Conservation (phyloP, 1,140 invertebrate genomes). For the Pectinophora gossypiella region DNA sequence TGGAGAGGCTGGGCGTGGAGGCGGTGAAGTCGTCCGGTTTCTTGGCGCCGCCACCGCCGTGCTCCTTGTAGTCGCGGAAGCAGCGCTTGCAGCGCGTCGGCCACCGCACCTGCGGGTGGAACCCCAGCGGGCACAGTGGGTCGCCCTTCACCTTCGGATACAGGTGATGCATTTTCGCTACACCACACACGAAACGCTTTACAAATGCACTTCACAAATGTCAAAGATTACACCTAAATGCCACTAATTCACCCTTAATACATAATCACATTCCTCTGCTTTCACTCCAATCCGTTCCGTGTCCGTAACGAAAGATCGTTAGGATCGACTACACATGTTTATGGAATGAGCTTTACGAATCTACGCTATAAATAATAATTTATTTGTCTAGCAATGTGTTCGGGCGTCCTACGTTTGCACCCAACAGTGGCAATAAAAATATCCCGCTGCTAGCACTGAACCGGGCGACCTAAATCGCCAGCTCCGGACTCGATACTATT, state of each 20-base stretch:
- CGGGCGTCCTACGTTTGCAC: constrained; percentile 57
- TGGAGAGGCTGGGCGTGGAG: constrained; percentile 84
- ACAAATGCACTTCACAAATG: constrained; percentile 41
- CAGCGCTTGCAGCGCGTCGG: constrained; percentile 94
- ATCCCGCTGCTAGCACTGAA: constrained; percentile 63
- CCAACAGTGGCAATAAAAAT: constrained; percentile 67
- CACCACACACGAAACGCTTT: constrained; percentile 26
- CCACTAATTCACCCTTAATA: constrained; percentile 28
- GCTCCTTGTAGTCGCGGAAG: constrained; percentile 95
- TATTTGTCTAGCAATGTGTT: constrained; percentile 51
- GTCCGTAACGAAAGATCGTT: constrained; percentile 12
- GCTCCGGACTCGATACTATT: constrained; percentile 32
- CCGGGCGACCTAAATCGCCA: constrained; percentile 70
- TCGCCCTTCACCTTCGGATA: constrained; percentile 89
- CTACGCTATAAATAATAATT: constrained; percentile 62
- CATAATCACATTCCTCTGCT: constrained; percentile 32
- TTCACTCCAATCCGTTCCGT: constrained; percentile 14
- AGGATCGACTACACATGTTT: constrained; percentile 38
- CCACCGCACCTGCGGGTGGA: constrained; percentile 94
- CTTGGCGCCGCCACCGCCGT: constrained; percentile 82
- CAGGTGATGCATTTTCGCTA: constrained; percentile 83
- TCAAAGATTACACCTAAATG: constrained; percentile 56
- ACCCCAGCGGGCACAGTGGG: constrained; percentile 92
- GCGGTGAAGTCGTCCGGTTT: constrained; percentile 83
- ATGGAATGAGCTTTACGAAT: constrained; percentile 66